Conservation (phyloP, 2,888 invertebrate genomes). For the Rotaria magnacalcarata region DNA sequence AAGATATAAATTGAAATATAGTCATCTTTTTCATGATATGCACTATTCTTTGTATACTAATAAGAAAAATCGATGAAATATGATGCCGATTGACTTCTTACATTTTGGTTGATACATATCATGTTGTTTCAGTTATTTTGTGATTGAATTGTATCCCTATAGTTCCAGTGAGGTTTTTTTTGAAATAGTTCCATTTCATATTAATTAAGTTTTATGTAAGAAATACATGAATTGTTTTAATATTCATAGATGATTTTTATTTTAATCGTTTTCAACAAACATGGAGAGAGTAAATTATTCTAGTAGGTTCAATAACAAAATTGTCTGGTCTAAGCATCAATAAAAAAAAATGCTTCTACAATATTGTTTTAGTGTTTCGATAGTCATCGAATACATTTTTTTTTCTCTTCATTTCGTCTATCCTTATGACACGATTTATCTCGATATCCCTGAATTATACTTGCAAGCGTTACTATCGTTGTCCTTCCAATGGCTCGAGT, state of each 20-base stretch:
- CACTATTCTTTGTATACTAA: neutral
- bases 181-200: no score
- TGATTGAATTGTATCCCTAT: no score
- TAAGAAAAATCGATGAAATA: neutral
- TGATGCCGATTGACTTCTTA: neutral
- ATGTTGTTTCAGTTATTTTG: neutral
- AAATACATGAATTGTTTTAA: no score
- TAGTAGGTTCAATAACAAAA: no score
- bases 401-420: neutral
- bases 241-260: no score
- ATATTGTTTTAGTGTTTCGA: neutral
- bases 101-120: neutral
- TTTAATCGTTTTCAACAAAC: no score
- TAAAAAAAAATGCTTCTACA: no score
- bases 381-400: neutral
- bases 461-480: slow-evolving; percentile 1
- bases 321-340: no score
- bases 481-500: slow-evolving; percentile 3
- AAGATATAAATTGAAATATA: neutral
- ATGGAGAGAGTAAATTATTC: no score
- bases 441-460: slow-evolving; percentile 13
- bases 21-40: neutral
- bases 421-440: neutral
- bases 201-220: no score
- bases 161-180: no score